Conservation (phyloP, 2,113 vertebrate genomes). For the Triplophysa dalaica region DNA sequence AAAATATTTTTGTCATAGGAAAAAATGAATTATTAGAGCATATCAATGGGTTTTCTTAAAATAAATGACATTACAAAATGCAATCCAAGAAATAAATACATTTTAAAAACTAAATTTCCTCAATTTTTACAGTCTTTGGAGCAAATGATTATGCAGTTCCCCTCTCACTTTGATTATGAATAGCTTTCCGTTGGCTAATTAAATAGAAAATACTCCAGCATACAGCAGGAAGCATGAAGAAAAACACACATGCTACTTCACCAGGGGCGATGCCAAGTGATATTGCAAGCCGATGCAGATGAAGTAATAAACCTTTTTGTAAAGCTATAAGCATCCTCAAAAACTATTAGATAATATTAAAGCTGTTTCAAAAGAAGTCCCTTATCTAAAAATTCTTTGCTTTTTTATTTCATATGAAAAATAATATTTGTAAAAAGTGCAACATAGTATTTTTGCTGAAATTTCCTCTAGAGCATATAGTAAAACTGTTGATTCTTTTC, state of each 20-base stretch:
- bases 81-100: background rate
- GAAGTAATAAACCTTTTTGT: conserved; percentile 43
- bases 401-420: no score
- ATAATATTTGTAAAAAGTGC: background rate
- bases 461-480: background rate
- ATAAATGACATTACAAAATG: background rate
- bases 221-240: conserved; percentile 79
- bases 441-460: background rate
- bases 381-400: no score
- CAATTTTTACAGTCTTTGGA: background rate
- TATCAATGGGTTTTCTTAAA: no score
- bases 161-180: conserved; percentile 7
- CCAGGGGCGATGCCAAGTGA: conserved; percentile 76
- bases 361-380: no score
- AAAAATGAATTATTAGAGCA: no score
- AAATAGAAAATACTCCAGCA: conserved; percentile 73
- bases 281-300: conserved; percentile 32
- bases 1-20: no score
- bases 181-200: background rate
- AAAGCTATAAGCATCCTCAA: background rate
- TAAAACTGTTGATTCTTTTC: background rate
- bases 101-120: background rate
- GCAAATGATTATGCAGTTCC: background rate
- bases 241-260: conserved; percentile 66
- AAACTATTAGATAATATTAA: background rate